These are phyloP conservation scores for Phyllotreta striolata DNA, from an alignment of 2,888 invertebrate genomes.

Conservation along the genomic window DNA sequence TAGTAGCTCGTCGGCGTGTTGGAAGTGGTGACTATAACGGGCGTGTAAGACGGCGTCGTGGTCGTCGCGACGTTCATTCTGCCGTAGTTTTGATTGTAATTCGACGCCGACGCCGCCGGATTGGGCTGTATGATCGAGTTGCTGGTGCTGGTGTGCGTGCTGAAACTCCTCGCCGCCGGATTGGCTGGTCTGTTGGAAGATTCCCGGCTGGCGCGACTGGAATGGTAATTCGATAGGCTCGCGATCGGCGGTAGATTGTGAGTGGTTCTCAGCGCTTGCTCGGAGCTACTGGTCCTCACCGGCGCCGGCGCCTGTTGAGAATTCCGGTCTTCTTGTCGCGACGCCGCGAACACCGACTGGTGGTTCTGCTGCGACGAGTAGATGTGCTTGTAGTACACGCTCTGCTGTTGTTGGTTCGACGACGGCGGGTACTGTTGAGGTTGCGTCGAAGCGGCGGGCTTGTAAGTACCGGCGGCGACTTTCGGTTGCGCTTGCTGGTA, in stretches of 20 bases:
- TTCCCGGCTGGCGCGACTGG: slow-evolving; percentile 58
- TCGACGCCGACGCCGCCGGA: slow-evolving; percentile 22
- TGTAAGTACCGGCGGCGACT: slow-evolving; percentile 42
- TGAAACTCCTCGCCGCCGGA: slow-evolving; percentile 28
- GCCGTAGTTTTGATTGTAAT: slow-evolving; percentile 21
- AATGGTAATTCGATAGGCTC: slow-evolving; percentile 63
- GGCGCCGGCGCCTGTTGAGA: slow-evolving; percentile 14
- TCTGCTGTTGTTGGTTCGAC: slow-evolving; percentile 28
- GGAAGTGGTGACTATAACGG: slow-evolving; percentile 56
- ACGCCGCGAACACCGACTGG: slow-evolving; percentile 35
- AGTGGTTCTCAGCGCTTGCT: slow-evolving; percentile 54
- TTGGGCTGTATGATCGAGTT: slow-evolving; percentile 39
- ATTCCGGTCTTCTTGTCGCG: slow-evolving; percentile 38
- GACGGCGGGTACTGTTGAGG: slow-evolving; percentile 34
- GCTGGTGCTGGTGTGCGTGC: slow-evolving; percentile 24
- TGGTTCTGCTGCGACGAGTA: slow-evolving; percentile 40
- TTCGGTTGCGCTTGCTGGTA: slow-evolving; percentile 49
- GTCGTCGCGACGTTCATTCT: slow-evolving; percentile 50
- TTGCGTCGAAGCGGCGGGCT: slow-evolving; percentile 34
- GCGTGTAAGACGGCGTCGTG: slow-evolving; percentile 45
- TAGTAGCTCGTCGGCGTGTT: slow-evolving; percentile 39
- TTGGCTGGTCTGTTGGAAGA: slow-evolving; percentile 41
- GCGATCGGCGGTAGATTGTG: slow-evolving; percentile 66
- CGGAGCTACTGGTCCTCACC: slow-evolving; percentile 31
- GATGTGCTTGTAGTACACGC: slow-evolving; percentile 42